phyloP scores from a whole-genome alignment of 2,113 vertebrate species.

The Vidua chalybeata region DNA sequence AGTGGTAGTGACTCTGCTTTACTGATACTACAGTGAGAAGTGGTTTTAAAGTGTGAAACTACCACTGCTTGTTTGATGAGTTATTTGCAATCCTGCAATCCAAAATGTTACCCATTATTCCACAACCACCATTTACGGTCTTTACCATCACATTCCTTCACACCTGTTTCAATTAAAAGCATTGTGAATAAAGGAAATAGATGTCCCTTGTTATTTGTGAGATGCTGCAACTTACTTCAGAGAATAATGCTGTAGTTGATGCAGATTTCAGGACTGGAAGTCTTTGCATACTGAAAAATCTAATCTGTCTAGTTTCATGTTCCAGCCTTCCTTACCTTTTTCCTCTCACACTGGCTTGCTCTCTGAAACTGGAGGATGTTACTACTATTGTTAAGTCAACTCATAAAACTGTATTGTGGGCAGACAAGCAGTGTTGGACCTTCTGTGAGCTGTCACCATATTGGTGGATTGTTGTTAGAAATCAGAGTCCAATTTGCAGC shows the following conservation, averaged over 20 bases:
- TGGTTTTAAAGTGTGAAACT: not conserved
- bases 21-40: not conserved
- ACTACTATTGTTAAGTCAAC: not conserved
- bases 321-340: not conserved
- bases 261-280: not conserved
- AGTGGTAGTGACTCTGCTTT: not conserved
- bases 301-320: constrained; percentile 28
- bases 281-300: not conserved
- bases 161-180: not conserved
- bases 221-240: not conserved
- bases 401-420: not conserved
- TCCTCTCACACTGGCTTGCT: not conserved
- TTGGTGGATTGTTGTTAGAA: not conserved
- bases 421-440: not conserved
- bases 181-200: not conserved
- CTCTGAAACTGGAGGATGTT: constrained; percentile 51
- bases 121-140: not conserved
- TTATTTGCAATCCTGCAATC: not conserved
- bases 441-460: not conserved
- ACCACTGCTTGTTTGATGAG: not conserved
- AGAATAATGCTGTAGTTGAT: not conserved
- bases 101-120: not conserved
- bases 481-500: not conserved
- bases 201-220: not conserved
- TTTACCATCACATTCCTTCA: not conserved